phyloP scores from a whole-genome alignment of 2,797 vertebrate genomes.

The Glyptemys insculpta region DNA sequence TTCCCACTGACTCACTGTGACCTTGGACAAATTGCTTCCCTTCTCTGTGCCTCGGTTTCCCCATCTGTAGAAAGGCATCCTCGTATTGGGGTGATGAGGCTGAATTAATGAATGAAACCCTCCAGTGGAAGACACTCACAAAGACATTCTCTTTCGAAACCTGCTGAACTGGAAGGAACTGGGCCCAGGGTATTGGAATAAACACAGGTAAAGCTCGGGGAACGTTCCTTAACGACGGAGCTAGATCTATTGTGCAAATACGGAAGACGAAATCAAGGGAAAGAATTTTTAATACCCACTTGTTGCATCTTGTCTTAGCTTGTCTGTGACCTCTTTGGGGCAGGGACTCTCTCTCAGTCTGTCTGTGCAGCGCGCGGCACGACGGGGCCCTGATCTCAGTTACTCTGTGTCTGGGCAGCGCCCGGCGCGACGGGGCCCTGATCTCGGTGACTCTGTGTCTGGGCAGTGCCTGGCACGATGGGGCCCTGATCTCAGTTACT shows the following conservation, averaged over 20 bases:
- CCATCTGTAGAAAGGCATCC: not conserved
- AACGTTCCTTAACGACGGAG: not conserved
- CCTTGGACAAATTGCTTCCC: not conserved
- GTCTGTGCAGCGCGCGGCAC: too few relatives aligned
- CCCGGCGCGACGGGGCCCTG: fast-evolving
- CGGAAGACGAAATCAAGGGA: not conserved
- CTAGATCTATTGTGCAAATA: not conserved
- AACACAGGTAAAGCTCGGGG: not conserved
- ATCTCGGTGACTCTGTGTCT: not conserved
- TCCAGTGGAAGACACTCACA: not conserved
- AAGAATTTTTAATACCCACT: not conserved
- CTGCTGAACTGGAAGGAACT: not conserved
- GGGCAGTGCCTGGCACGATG: fast-evolving
- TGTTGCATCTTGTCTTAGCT: not conserved
- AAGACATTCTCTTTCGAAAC: not conserved
- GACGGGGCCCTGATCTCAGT: not conserved
- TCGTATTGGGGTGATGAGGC: not conserved
- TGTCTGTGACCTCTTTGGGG: not conserved
- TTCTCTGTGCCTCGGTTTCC: not conserved
- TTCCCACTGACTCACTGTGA: not conserved
- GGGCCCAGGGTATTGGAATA: not conserved
- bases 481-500: too few relatives aligned
- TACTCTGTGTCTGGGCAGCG: not conserved
- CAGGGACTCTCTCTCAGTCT: not conserved
- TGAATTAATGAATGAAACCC: not conserved